Percentiles rank a stretch among this genome's conserved stretches.
phyloP scores from a whole-genome alignment of 2,797 vertebrate genomes.

The Oryzias dopingdopingensis region DNA sequence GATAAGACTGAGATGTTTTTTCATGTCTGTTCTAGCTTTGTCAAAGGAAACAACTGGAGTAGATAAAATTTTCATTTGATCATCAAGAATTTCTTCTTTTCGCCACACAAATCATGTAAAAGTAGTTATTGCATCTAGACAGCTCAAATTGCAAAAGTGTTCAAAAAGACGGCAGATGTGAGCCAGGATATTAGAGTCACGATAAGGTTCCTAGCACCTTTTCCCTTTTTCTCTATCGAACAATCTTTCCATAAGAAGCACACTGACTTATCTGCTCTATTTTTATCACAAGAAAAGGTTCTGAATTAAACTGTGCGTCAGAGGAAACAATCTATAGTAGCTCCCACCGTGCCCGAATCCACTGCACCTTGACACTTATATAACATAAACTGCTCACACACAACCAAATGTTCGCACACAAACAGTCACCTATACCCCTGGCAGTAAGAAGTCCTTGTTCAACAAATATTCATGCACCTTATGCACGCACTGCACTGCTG shows the following conservation, averaged over 20 bases:
- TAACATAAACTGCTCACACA: conserved; percentile 40
- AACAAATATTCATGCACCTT: background rate
- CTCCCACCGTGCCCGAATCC: conserved; percentile 33
- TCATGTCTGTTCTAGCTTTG: no score
- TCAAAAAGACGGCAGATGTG: conserved; percentile 4
- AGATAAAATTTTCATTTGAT: no score
- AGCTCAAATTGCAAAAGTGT: background rate
- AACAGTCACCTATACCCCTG: conserved; percentile 22
- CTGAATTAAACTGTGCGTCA: conserved; percentile 20
- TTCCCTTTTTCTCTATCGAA: background rate
- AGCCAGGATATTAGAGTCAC: conserved; percentile 1
- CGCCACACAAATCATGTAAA: background rate
- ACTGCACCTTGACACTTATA: conserved; percentile 57
- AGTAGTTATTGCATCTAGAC: conserved; percentile 6
- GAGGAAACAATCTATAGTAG: conserved; percentile 52
- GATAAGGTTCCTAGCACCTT: conserved; percentile 4
- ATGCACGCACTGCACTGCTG: background rate
- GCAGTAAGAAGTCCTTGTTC: background rate
- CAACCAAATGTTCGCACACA: conserved; percentile 13
- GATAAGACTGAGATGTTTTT: no score
- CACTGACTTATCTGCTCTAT: conserved; percentile 17
- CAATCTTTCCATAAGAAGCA: conserved; percentile 2
- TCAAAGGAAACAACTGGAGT: no score
- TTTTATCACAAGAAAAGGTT: conserved; percentile 28
- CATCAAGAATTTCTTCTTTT: no score